phyloP scores from a whole-genome alignment of 2,888 invertebrate genomes.

The Smittia sp. region DNA sequence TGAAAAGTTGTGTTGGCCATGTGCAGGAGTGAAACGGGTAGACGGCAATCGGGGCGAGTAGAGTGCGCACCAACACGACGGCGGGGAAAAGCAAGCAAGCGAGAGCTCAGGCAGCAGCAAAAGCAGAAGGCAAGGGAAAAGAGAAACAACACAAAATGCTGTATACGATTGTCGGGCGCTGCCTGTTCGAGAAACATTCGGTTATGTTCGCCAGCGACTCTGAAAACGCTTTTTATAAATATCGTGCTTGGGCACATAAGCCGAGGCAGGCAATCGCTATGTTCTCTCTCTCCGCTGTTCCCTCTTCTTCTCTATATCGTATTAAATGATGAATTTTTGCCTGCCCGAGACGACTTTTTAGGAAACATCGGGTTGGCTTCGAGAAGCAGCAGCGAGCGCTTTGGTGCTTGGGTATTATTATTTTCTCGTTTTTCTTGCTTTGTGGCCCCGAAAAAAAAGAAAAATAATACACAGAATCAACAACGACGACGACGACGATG shows the following conservation, averaged over 20 bases:
- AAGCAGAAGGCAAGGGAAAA: constrained; percentile 40
- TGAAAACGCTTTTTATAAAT: constrained; percentile 40
- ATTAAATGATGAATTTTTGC: constrained; percentile 42
- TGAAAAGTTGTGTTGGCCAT: constrained; percentile 23
- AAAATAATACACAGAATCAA: constrained; percentile 18
- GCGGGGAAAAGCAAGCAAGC: not conserved
- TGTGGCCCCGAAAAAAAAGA: constrained; percentile 35
- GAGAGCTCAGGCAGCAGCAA: constrained; percentile 14
- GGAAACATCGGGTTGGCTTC: constrained; percentile 36
- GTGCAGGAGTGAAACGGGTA: constrained; percentile 24
- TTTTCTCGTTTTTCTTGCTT: constrained; percentile 41
- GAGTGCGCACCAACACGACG: not conserved
- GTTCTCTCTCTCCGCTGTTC: constrained; percentile 28
- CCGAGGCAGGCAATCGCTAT: constrained; percentile 41
- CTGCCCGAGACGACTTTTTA: constrained; percentile 40
- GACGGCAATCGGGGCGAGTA: constrained; percentile 17
- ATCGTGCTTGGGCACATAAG: constrained; percentile 32
- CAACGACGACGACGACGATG: constrained; percentile 19
- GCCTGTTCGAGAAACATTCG: constrained; percentile 41
- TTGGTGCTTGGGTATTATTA: constrained; percentile 37
- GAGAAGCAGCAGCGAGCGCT: constrained; percentile 24
- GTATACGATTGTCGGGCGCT: constrained; percentile 11
- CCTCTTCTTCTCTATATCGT: constrained; percentile 34
- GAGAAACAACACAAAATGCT: constrained; percentile 40
- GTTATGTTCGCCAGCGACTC: constrained; percentile 23